Evolutionary conservation across 2,888 invertebrate species (phyloP).

Genomic region (Tiliacea aurago): DNA sequence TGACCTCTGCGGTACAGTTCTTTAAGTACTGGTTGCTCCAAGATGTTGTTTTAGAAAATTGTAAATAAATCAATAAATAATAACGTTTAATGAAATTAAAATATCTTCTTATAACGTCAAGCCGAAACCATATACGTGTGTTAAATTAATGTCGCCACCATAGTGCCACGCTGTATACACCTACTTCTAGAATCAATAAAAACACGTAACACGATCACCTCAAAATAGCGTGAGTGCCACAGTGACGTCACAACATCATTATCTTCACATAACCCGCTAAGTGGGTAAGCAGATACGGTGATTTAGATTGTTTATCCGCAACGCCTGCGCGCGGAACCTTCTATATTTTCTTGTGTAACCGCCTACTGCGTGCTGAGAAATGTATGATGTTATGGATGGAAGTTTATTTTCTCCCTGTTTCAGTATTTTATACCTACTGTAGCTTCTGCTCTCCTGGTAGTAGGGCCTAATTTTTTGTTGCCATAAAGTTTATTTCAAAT

Average conservation of each 20-base stretch:
- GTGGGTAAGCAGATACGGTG: constrained; percentile 41
- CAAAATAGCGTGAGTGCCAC: constrained; percentile 19
- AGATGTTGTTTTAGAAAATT: too few relatives aligned
- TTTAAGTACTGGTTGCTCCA: too few relatives aligned
- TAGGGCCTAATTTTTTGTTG: constrained; percentile 1
- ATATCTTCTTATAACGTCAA: too few relatives aligned
- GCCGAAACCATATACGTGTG: too few relatives aligned
- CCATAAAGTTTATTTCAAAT: neutral
- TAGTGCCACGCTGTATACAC: too few relatives aligned
- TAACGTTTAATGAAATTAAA: too few relatives aligned
- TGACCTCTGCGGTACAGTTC: too few relatives aligned
- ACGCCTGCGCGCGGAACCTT: constrained; percentile 26
- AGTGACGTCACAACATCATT: constrained; percentile 45
- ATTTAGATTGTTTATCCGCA: constrained; percentile 37
- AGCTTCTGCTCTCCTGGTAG: constrained; percentile 25
- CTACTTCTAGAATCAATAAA: constrained; percentile 11
- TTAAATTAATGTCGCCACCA: too few relatives aligned
- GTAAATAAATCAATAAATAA: too few relatives aligned
- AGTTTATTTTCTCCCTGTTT: constrained; percentile 29
- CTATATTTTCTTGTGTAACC: constrained; percentile 25
- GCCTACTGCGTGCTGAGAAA: constrained; percentile 38
- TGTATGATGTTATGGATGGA: constrained; percentile 36
- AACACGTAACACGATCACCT: constrained; percentile 9
- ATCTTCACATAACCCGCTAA: constrained; percentile 29
- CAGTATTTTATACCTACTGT: constrained; percentile 14